Percentiles rank a stretch among this genome's conserved stretches.
These are phyloP conservation scores for Intellagama lesueurii DNA, from an alignment of 2,797 vertebrate species.

Conservation along the genomic window DNA sequence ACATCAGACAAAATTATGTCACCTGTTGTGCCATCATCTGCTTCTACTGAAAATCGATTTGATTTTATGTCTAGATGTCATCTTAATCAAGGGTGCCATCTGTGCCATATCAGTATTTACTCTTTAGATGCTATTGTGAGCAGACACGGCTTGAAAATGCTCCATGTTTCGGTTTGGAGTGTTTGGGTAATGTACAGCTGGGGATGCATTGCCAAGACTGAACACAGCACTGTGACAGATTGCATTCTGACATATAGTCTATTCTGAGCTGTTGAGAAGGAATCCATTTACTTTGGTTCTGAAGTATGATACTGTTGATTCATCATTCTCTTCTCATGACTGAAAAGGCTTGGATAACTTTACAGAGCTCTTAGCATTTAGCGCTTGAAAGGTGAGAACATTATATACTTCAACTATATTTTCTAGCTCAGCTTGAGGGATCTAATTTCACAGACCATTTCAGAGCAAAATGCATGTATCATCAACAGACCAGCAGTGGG, in stretches of 20 bases:
- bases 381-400: slow-evolving; percentile 20
- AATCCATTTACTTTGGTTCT: not conserved
- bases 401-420: slow-evolving; percentile 20
- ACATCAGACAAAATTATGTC: slow-evolving; percentile 27
- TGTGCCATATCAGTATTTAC: slow-evolving; percentile 31
- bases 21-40: not conserved
- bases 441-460: slow-evolving; percentile 30
- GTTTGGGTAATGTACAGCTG: not conserved
- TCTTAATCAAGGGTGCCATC: not conserved
- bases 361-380: not conserved
- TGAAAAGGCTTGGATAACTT: not conserved
- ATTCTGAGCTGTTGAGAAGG: not conserved
- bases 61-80: slow-evolving; percentile 33
- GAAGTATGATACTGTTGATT: not conserved
- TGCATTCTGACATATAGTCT: not conserved
- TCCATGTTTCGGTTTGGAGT: not conserved
- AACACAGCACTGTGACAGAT: not conserved
- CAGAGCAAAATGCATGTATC: not conserved
- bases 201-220: slow-evolving; percentile 7
- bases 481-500: not conserved
- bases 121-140: not conserved
- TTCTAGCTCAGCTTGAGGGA: slow-evolving; percentile 14
- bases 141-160: slow-evolving; percentile 3
- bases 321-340: slow-evolving; percentile 3
- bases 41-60: not conserved